Base-by-base conservation (phyloP, 2,888 invertebrate species). In the Sminthurinus aureus region DNA sequence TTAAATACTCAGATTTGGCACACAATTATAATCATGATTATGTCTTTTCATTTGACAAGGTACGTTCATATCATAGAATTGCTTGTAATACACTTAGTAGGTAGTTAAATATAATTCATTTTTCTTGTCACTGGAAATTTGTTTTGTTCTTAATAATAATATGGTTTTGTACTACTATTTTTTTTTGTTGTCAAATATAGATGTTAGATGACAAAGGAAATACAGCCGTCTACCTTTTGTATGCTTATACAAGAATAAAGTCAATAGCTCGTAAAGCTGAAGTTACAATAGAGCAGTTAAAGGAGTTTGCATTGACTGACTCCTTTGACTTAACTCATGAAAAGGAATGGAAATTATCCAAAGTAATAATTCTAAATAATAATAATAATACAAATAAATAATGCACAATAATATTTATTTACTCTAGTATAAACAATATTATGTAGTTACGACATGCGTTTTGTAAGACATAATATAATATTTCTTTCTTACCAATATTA, bases 151-250 rank as follows among this genome's bases (percentile, higher is more conserved):
- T 11, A 8, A 52, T 13, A 52, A n/a, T n/a, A 52, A 52, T 13
- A 52, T 11, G 13, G 52, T 52, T 11, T 52, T 52, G 9, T 52
- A 52, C 8, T 52, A 11, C 13, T 52, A 52, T 52, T 52, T 18
- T 22, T 22, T 15, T 66, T n/a, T 51, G 6, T 75, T 50, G 38
- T 81, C 51, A 81, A 50, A 87, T 87, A 83, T 89, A 93, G 92
- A 99, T 99, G 99, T 92, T 99, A 86, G 98, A 99, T 90, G 99
- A 99, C 90, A 95, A 96, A 90, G 99, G 99, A 13, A 99, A 99
- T 90, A 99, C 99, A 0, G 99, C 99, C 0, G 98, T 98, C 0
- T 99, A 99, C 90, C 92, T 99, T 80, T 91, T 99, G 11, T 99
- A 99, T 91, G 97, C 98, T 0, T 94, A 96, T 88, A 98, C 98